Base-by-base conservation (phyloP, 2,888 invertebrate species). In the Mimas tiliae region DNA sequence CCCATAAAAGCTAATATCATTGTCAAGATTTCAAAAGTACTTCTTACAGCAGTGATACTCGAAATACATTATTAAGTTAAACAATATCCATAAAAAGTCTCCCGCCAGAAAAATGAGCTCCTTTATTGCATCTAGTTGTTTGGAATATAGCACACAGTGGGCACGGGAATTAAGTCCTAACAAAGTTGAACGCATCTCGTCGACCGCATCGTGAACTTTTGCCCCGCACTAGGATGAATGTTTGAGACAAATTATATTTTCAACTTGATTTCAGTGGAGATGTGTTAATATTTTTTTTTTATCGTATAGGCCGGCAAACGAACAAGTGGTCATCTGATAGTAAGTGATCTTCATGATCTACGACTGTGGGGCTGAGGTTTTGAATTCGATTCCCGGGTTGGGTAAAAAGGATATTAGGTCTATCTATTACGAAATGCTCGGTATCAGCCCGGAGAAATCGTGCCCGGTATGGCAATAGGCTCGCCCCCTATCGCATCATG, bases 111-210 rank as follows among this genome's bases (percentile, higher is more conserved):
- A 76, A 80, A 81, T 77, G 74, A 73, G 69, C 66, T 65, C 74
- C 73, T 77, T 76, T 78, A 81, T 83, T 78, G 76, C 74, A 74
- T 70, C 73, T 76, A 79, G 78, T 78, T 79, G 73, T 76, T 72
- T 72, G 72, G 70, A 81, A 82, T 82, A 78, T 77, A 75, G 75
- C 75, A 76, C 72, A 70, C 74, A 75, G 75, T 78, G 74, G n/a
- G 74, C 71, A 70, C 73, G 74, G 74, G 78, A 81, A 79, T 80
- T 74, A 81, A 81, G 76, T 78, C 75, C 69, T 71, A 67, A 74
- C 78, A 75, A 83, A 82, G 81, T 82, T 80, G 70, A 73, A 74
- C 73, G 70, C 72, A 72, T 76, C 72, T 47, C 64, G 67, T 62
- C 67, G 67, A 71, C 68, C 70, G 71, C 69, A 69, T 67, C 47